phyloP scores from a whole-genome alignment of 2,888 invertebrate species.

The Lamellibrachia satsuma region DNA sequence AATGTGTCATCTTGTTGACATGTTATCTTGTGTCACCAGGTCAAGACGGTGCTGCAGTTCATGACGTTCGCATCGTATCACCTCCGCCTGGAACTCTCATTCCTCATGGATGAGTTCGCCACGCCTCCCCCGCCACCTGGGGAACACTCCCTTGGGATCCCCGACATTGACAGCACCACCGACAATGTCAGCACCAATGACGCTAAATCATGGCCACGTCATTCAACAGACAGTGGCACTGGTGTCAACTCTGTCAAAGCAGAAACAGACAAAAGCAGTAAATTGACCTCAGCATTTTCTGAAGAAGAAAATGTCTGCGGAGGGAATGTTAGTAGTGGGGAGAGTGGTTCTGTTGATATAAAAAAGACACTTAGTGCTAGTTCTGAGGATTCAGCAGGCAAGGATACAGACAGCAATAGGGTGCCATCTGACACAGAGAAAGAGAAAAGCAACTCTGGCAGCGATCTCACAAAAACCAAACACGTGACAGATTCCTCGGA shows the following conservation, averaged over 20 bases:
- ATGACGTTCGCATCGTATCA: conserved; percentile 88
- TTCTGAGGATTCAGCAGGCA: background rate
- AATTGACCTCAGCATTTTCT: background rate
- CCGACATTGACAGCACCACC: background rate
- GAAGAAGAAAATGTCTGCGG: background rate
- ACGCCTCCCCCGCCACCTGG: conserved; percentile 70
- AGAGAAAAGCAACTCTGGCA: background rate
- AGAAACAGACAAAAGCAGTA: background rate
- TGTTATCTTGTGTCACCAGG: conserved; percentile 54
- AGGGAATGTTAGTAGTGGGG: background rate
- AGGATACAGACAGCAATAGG: background rate
- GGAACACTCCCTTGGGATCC: background rate
- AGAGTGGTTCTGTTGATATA: background rate
- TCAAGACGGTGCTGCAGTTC: conserved; percentile 84
- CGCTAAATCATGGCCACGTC: background rate
- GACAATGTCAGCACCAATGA: background rate
- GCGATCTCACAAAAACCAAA: background rate
- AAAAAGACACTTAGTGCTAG: background rate
- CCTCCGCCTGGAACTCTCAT: conserved; percentile 90
- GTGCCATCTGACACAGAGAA: background rate
- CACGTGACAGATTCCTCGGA: conserved; percentile 69
- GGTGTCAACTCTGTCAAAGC: background rate
- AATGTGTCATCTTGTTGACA: background rate
- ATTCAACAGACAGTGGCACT: background rate
- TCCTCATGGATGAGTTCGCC: conserved; percentile 87